Evolutionary conservation across 2,888 invertebrate genomes (phyloP).

Genomic region (Hololepta plana): DNA sequence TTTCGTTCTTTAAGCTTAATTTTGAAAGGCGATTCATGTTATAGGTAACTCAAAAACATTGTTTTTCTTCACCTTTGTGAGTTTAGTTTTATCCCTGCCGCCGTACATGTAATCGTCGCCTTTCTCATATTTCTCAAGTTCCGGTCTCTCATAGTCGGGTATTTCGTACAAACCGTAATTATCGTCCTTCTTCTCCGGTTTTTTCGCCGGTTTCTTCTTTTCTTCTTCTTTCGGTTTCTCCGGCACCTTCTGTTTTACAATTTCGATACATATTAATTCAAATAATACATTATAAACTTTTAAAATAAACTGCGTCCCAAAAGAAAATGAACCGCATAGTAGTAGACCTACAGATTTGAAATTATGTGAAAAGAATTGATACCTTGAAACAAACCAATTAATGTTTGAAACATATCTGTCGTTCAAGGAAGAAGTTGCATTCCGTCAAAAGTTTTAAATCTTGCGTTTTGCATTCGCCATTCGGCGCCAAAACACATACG

Average conservation of each 20-base stretch:
- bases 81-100: constrained; percentile 28
- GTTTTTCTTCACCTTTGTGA: constrained; percentile 22
- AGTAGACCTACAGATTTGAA: no score
- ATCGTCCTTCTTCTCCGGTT: constrained; percentile 40
- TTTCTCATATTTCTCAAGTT: constrained; percentile 49
- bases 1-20: not conserved
- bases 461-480: no score
- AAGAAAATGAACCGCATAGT: no score
- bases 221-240: constrained; percentile 20
- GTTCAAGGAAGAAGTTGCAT: no score
- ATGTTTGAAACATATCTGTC: no score
- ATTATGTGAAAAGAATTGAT: no score
- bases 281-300: no score
- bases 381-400: no score
- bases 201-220: constrained; percentile 24
- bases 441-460: no score
- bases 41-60: not conserved
- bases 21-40: constrained; percentile 7
- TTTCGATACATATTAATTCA: no score
- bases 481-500: no score
- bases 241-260: constrained; percentile 13
- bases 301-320: no score
- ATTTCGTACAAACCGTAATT: constrained; percentile 30
- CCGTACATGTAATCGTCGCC: constrained; percentile 26
- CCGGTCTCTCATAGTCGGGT: constrained; percentile 59